Base-by-base conservation (phyloP, 2,113 vertebrate genomes). In the Notothenia rossii region DNA sequence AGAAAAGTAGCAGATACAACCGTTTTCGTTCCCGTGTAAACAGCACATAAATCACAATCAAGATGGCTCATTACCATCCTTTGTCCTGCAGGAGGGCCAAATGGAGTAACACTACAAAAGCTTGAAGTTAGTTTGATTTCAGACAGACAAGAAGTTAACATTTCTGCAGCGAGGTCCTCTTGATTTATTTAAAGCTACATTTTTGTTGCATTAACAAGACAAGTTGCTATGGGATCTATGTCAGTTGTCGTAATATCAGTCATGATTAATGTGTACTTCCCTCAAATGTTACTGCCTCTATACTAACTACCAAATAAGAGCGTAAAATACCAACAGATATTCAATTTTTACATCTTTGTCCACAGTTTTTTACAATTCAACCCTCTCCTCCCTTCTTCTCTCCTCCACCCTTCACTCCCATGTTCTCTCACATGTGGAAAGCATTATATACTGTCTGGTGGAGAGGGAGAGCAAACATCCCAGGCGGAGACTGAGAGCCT, bases 361-460 rank as follows among this genome's bases (percentile, higher is more conserved):
- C 14, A 15, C 20, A 17, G 63, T 12, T 66, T 65, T 72, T 50
- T 75, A 65, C 43, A 68, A 29, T 80, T 66, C 65, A 70, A 22
- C 29, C 64, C 45, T 45, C n/a, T 53, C 49, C 63, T 65, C 77
- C 36, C 29, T 25, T 72, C 60, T 45, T 64, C 25, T 29, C 29
- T 29, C 29, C 29, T 29, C 81, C 60, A 49, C 75, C 74, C 74
- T 81, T 49, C 72, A 25, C 73, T 84, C 64, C 51, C 50, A 53
- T 68, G 71, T 60, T 46, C 83, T 75, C 79, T 85, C 92, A 94
- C 95, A 95, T 94, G 94, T 95, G 95, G 94, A 94, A 95, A 91
- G 86, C 91, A 95, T 95, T 95, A 96, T 93, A 90, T 94, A 89
- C 93, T 93, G 94, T 95, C 94, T 95, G 91, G 86, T 90, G 92